Conservation (phyloP, 2,888 invertebrate species). For the Sphaerophoria taeniata region DNA sequence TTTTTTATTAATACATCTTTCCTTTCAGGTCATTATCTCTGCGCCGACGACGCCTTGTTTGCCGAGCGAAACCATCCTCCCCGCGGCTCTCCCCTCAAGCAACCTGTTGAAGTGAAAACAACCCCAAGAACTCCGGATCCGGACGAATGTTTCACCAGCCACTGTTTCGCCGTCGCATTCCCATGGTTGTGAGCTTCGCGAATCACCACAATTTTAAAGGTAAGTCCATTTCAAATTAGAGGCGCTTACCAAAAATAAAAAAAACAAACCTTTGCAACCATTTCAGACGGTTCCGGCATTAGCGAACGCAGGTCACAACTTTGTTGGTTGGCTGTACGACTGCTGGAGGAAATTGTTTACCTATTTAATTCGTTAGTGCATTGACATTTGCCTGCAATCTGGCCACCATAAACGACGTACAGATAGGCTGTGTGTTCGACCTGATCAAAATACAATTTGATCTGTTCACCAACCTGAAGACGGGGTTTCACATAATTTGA, state of each 20-base stretch:
- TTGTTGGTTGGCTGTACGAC: constrained; percentile 86
- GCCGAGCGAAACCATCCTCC: no score
- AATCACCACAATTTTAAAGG: constrained; percentile 92
- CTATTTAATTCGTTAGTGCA: no score
- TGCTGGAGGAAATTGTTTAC: constrained; percentile 92
- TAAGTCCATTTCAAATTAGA: constrained; percentile 78
- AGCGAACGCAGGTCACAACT: constrained; percentile 81
- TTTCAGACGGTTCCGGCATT: constrained; percentile 80
- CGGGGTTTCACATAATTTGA: constrained; percentile 82
- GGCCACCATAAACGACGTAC: not conserved
- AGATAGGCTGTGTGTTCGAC: constrained; percentile 91
- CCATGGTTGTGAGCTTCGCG: constrained; percentile 98
- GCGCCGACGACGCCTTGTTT: no score
- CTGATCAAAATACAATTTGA: constrained; percentile 90
- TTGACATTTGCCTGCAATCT: no score
- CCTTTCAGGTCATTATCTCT: no score
- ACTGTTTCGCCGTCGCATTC: no score
- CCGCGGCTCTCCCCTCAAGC: no score
- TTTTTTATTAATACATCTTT: no score
- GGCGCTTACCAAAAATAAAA: no score
- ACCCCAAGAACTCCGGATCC: no score
- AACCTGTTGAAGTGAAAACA: no score
- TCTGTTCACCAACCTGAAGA: constrained; percentile 89
- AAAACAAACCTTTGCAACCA: constrained; percentile 17
- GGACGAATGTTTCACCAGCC: no score